Evolutionary conservation across 2,113 vertebrate genomes (phyloP).

Genomic region (Podilymbus podiceps): DNA sequence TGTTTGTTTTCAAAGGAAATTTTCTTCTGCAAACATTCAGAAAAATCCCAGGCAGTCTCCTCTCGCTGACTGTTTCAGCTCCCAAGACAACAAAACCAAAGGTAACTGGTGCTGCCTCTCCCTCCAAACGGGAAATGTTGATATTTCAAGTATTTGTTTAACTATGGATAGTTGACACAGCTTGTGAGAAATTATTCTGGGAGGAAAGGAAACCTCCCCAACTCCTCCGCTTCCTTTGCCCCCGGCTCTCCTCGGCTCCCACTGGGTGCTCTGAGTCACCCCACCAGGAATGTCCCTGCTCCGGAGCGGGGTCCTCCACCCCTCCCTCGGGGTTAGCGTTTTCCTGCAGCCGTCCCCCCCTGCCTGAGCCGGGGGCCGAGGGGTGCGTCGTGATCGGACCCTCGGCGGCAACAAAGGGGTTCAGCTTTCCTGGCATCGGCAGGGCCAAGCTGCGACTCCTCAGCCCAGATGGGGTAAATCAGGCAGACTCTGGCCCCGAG

Average conservation of each 20-base stretch:
- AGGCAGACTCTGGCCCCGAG: not conserved
- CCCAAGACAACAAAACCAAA: conserved; percentile 28
- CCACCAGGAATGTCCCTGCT: not conserved
- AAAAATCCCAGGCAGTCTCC: conserved; percentile 1
- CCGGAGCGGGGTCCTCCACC: not conserved
- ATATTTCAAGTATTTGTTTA: conserved; percentile 65
- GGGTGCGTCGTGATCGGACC: fast-evolving
- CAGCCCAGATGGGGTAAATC: not conserved
- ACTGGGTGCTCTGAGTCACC: not conserved
- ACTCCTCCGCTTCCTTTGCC: not conserved
- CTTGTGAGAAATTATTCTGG: conserved; percentile 62
- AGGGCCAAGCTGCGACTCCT: not conserved
- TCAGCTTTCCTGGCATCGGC: not conserved
- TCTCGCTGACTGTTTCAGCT: not conserved
- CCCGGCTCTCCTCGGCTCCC: not conserved
- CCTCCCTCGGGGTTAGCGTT: fast-evolving
- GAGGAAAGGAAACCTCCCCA: conserved; percentile 22
- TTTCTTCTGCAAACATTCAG: not conserved
- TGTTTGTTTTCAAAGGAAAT: conserved; percentile 36
- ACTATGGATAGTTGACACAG: conserved; percentile 66
- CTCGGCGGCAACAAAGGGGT: fast-evolving
- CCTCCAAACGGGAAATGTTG: conserved; percentile 25
- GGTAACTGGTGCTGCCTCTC: not conserved
- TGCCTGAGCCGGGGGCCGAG: fast-evolving
- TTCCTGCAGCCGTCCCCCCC: not conserved